A percentile compares a stretch with the other conserved stretches of the same genome.
phyloP scores from a whole-genome alignment of 2,113 vertebrate genomes.

The Laticauda laticaudata region DNA sequence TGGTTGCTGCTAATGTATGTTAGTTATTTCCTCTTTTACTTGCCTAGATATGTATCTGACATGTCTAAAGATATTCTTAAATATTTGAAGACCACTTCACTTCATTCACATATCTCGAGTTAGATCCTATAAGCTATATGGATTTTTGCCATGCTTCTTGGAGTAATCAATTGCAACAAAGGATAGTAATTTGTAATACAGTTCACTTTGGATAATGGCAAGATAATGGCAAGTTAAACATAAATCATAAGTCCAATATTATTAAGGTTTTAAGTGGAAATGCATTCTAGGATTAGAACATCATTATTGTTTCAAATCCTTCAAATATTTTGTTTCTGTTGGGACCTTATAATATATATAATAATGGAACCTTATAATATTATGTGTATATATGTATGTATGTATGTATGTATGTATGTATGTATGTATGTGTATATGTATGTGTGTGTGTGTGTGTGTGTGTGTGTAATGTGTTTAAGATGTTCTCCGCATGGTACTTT shows the following conservation, averaged over 20 bases:
- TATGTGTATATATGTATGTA: too few relatives aligned
- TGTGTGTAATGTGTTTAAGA: too few relatives aligned
- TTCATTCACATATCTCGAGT: background rate
- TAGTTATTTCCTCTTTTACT: constrained; percentile 50
- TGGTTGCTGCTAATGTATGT: constrained; percentile 43
- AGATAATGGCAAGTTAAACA: background rate
- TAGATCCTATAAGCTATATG: background rate
- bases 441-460: too few relatives aligned
- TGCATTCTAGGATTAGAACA: background rate
- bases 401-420: too few relatives aligned
- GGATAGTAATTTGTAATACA: background rate
- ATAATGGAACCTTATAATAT: background rate
- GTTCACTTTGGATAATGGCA: background rate
- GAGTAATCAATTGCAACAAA: background rate
- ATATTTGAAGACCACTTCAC: background rate
- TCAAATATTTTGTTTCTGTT: background rate
- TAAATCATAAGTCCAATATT: background rate
- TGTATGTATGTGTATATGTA: too few relatives aligned
- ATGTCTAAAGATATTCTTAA: background rate
- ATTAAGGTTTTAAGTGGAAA: background rate
- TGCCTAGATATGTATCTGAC: constrained; percentile 5
- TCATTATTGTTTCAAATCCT: background rate
- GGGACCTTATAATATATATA: background rate
- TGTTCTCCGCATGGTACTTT: too few relatives aligned
- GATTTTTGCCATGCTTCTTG: background rate